Conservation (phyloP, 2,888 invertebrate species). For the Drosophila pegasa region DNA sequence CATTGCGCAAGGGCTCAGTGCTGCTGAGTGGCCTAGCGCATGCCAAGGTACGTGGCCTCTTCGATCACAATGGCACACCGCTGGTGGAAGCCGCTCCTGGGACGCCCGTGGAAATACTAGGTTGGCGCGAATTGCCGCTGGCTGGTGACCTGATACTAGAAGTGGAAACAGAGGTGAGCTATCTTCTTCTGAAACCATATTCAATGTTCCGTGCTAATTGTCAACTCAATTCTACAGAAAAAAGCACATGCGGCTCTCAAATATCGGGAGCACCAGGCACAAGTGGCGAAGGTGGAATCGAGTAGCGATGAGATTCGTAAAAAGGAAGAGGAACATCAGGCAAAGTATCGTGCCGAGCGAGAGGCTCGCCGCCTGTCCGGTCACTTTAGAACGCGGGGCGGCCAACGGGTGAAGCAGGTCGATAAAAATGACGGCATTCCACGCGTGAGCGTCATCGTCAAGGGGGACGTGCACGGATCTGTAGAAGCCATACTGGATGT, state of each 20-base stretch:
- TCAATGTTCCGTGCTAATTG: not conserved
- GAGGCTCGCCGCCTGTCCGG: constrained; percentile 88
- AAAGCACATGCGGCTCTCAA: constrained; percentile 89
- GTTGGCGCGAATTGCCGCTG: constrained; percentile 95
- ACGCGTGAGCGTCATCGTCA: constrained; percentile 87
- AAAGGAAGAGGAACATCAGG: constrained; percentile 88
- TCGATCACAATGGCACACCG: constrained; percentile 90
- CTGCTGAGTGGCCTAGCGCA: constrained; percentile 93
- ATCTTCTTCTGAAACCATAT: not conserved
- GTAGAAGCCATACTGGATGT: constrained; percentile 97
- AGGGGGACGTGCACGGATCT: constrained; percentile 98
- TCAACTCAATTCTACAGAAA: constrained; percentile 85
- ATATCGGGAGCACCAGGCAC: constrained; percentile 87
- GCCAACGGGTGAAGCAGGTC: constrained; percentile 87
- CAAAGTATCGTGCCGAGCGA: constrained; percentile 88
- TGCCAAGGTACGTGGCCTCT: constrained; percentile 93
- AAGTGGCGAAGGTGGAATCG: constrained; percentile 87
- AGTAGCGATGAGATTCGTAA: constrained; percentile 88
- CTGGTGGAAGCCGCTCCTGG: constrained; percentile 89
- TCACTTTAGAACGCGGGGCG: constrained; percentile 86
- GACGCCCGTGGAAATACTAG: constrained; percentile 93
- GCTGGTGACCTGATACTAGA: constrained; percentile 95
- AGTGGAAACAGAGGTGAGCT: constrained; percentile 90
- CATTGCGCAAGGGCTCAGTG: constrained; percentile 90
- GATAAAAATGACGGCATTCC: constrained; percentile 86